Evolutionary conservation across 2,888 invertebrate genomes (phyloP).

Genomic region (Caenorhabditis afra): DNA sequence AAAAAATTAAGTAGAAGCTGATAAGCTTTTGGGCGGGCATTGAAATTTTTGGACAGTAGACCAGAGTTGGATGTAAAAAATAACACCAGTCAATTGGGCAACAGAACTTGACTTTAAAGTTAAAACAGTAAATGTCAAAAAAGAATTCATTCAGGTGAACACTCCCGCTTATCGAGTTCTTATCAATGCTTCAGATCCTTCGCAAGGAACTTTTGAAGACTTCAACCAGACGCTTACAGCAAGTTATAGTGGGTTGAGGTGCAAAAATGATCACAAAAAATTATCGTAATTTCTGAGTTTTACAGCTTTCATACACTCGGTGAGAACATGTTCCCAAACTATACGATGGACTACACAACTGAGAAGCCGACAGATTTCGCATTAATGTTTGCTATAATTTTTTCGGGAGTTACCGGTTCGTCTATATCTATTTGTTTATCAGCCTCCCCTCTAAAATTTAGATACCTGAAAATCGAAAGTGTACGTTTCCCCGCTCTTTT

Average conservation of each 20-base stretch:
- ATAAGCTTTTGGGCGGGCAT: too few species aligned
- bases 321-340: slow-evolving; percentile 85
- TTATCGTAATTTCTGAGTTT: too few species aligned
- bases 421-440: too few species aligned
- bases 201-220: slow-evolving; percentile 65
- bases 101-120: too few species aligned
- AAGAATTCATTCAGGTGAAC: slow-evolving; percentile 72
- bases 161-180: slow-evolving; percentile 73
- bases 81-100: too few species aligned
- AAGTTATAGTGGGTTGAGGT: slow-evolving; percentile 76
- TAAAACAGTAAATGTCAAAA: too few species aligned
- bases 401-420: slow-evolving; percentile 95
- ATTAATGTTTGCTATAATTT: slow-evolving; percentile 96
- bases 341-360: slow-evolving; percentile 87
- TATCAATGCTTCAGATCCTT: slow-evolving; percentile 73
- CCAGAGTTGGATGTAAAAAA: too few species aligned
- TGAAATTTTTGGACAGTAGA: too few species aligned
- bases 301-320: slow-evolving; percentile 84
- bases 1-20: too few species aligned
- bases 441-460: too few species aligned
- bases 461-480: too few species aligned
- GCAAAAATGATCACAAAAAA: neutral
- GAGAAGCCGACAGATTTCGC: slow-evolving; percentile 89
- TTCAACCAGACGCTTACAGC: slow-evolving; percentile 74
- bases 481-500: too few species aligned